These are phyloP conservation scores for Glossophaga mutica DNA, from an alignment of 2,797 vertebrate genomes.

Conservation along the genomic window DNA sequence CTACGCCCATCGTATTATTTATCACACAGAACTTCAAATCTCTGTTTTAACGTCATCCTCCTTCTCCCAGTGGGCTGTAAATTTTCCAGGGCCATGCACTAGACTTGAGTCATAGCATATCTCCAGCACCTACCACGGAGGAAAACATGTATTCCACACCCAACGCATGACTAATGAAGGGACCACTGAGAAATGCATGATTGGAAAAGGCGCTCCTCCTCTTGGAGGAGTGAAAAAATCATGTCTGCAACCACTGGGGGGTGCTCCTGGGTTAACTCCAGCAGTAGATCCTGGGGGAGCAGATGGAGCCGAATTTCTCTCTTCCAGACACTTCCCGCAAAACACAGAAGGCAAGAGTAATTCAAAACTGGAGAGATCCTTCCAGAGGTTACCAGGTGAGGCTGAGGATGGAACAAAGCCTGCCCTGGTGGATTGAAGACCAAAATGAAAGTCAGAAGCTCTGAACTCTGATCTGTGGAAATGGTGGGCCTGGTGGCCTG, in stretches of 20 bases:
- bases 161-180: background rate
- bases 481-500: background rate
- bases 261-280: background rate
- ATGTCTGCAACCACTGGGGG: background rate
- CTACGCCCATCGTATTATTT: background rate
- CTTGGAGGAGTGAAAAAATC: background rate
- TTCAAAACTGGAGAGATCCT: background rate
- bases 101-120: background rate
- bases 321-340: background rate
- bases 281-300: background rate
- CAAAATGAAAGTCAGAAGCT: background rate
- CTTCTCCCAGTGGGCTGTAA: background rate
- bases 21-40: background rate
- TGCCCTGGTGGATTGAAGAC: constrained; percentile 14
- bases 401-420: background rate
- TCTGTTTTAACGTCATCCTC: background rate
- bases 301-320: background rate
- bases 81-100: background rate
- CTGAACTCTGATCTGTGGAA: background rate
- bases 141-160: background rate
- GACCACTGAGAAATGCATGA: background rate
- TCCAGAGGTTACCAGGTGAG: background rate
- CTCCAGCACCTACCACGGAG: background rate
- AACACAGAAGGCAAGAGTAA: background rate
- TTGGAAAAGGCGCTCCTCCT: background rate